Percentiles rank a stretch among this genome's conserved stretches.
These are phyloP conservation scores for Calosoma granatense DNA, from an alignment of 1,140 invertebrate species.

Conservation along the genomic window DNA sequence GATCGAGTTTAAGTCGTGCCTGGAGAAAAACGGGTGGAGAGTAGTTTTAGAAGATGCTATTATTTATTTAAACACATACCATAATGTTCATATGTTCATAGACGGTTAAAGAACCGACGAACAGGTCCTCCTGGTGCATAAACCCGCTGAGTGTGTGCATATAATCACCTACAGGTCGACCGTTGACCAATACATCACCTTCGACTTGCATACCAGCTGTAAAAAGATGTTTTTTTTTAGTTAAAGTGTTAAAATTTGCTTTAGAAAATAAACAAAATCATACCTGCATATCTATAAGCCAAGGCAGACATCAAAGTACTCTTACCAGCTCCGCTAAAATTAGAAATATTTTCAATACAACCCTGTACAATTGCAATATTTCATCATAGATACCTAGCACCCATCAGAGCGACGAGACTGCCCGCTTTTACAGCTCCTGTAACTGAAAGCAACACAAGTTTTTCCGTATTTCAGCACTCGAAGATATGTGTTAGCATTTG, in stretches of 20 bases:
- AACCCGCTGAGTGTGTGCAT: constrained; percentile 80
- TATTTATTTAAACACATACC: constrained; percentile 40
- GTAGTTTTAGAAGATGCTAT: too few species aligned
- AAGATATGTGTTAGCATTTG: constrained; percentile 3
- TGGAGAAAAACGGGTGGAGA: too few species aligned
- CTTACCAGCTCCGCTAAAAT: constrained; percentile 80
- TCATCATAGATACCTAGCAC: constrained; percentile 57
- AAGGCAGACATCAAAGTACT: constrained; percentile 87
- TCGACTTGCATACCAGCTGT: constrained; percentile 55
- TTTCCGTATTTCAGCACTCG: too few species aligned
- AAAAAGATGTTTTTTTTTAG: constrained; percentile 16
- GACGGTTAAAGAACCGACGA: constrained; percentile 78
- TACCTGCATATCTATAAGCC: constrained; percentile 63
- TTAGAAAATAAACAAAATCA: constrained; percentile 16
- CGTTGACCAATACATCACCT: constrained; percentile 68
- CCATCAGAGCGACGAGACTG: constrained; percentile 80
- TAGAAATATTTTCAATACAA: not conserved
- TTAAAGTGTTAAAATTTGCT: not conserved
- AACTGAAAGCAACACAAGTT: constrained; percentile 38
- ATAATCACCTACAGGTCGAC: constrained; percentile 51
- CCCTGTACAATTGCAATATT: not conserved
- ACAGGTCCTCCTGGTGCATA: constrained; percentile 90
- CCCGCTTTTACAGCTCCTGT: constrained; percentile 70
- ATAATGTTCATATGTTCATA: constrained; percentile 83
- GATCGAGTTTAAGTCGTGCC: constrained; percentile 73